Conservation (phyloP, 2,113 vertebrate genomes). For the Proterorhinus semilunaris region DNA sequence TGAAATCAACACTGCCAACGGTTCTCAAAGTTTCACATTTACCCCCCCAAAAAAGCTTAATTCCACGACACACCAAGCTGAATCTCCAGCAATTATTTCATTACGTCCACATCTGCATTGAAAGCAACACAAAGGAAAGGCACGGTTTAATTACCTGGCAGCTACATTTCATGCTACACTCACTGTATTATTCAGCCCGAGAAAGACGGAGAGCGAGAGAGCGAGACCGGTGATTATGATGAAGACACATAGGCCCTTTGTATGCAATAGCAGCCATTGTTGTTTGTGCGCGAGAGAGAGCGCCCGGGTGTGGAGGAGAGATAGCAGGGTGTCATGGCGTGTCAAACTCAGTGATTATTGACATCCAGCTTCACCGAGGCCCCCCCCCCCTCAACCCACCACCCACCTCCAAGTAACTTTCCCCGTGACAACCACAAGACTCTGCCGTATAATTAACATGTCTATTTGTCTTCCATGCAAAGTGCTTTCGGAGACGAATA, state of each 20-base stretch:
- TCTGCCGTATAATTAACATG: conserved; percentile 7
- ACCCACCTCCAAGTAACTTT: background rate
- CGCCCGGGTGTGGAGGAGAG: conserved; percentile 9
- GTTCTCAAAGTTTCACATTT: background rate
- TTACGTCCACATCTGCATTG: background rate
- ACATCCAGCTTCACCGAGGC: background rate
- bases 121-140: conserved; percentile 5
- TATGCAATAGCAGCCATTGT: background rate
- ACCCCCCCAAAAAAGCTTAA: background rate
- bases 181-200: conserved; percentile 5
- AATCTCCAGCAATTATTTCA: background rate
- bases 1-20: too few relatives aligned
- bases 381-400: background rate
- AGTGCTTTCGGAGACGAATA: background rate
- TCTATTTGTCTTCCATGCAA: conserved; percentile 6
- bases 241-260: conserved; percentile 11
- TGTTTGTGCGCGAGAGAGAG: conserved; percentile 2
- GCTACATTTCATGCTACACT: conserved; percentile 6
- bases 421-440: background rate
- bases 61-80: background rate
- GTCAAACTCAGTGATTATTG: conserved; percentile 3
- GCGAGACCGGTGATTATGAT: conserved; percentile 7
- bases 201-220: background rate
- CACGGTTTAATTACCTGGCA: conserved; percentile 8
- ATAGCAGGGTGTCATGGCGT: conserved; percentile 9